Evolutionary conservation across 1,140 invertebrate species (phyloP), one percentile per base, ranked within the genome.

Genomic region (Cephus cinctus): DNA sequence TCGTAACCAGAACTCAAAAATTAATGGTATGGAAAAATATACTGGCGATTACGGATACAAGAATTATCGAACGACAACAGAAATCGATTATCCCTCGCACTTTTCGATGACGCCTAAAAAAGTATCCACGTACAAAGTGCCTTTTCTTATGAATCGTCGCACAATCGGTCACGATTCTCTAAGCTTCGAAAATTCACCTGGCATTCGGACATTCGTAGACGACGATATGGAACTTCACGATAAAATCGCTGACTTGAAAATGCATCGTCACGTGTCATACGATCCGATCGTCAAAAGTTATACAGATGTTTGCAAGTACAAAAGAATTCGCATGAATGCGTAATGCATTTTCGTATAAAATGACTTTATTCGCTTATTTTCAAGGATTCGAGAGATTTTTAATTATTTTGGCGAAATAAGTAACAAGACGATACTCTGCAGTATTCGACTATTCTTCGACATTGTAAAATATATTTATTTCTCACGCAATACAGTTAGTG

Each of bases 191-290:
- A 57, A 53, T 25, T 39, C 55, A 18, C 22, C 57, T 11, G 61
- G 59, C 1, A 16, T 44, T 0, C 23, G 43, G 5, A 66, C 40
- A 5, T 67, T 66, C 40, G 34, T 65, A 14, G 63, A 67, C 5
- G 63, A 67, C n/a, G 25, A 62, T 41, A 54, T 67, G 47, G 52
- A 63, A 8, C 30, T 59, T 12, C 50, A 64, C 21, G 16, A 43
- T 9, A 50, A 20, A 32, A 57, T 65, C 48, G 55, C 63, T 3
- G 44, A 52, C 0, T 20, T 62, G 3, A 67, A 66, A 34, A 53
- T 45, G n/a, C 40, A 44, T 36, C 51, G 50, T 5, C 16, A 44
- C 30, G 31, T 19, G 11, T 20, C 39, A 16, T 50, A 50, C 42
- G 21, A 43, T 36, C 48, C 48, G 19, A 27, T 25, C 4, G 12